Conservation (phyloP, 2,888 invertebrate species). For the Tetragonisca angustula region DNA sequence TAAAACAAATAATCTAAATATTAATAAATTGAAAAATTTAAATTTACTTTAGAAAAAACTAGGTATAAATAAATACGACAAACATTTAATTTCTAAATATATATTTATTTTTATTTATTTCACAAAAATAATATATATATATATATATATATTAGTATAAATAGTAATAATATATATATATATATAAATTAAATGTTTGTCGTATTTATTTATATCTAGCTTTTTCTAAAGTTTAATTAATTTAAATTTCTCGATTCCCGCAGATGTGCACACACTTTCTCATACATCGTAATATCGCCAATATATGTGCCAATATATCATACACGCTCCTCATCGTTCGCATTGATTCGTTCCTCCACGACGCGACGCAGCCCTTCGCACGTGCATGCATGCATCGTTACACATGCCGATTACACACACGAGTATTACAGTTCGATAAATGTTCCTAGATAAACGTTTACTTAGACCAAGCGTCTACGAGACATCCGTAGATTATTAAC, state of each 20-base stretch:
- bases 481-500: neutral
- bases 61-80: too few relatives aligned
- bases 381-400: conserved; percentile 12
- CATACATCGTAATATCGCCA: neutral
- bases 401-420: neutral
- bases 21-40: too few relatives aligned
- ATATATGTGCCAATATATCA: neutral
- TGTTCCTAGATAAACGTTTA: neutral
- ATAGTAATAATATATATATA: too few relatives aligned
- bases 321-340: conserved; percentile 2
- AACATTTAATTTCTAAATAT: too few relatives aligned
- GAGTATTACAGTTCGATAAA: neutral
- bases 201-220: too few relatives aligned
- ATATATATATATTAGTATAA: too few relatives aligned
- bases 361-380: conserved; percentile 2
- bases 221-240: too few relatives aligned
- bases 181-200: too few relatives aligned
- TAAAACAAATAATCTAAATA: too few relatives aligned
- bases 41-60: too few relatives aligned
- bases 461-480: neutral
- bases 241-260: neutral
- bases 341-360: neutral
- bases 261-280: conserved; percentile 28
- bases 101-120: neutral
- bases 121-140: too few relatives aligned